Conservation (phyloP, 2,888 invertebrate genomes). For the Eremobia ochroleuca region DNA sequence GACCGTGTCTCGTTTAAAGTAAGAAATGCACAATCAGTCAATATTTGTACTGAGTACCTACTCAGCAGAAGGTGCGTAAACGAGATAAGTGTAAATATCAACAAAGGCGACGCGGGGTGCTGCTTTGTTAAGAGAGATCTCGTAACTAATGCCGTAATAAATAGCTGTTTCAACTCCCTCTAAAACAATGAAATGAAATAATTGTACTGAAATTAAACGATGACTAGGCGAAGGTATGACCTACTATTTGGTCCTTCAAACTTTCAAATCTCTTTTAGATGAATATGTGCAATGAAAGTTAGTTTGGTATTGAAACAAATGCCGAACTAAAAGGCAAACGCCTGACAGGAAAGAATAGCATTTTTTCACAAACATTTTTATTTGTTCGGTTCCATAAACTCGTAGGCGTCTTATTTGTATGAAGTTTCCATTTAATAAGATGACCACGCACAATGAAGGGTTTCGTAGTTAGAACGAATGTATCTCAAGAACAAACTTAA, state of each 20-base stretch:
- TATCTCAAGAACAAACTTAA: too few species aligned
- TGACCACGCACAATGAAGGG: too few species aligned
- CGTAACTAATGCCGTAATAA: background rate
- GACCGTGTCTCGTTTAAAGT: background rate
- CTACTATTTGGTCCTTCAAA: too few species aligned
- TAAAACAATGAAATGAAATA: background rate
- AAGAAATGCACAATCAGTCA: slow-evolving; percentile 21
- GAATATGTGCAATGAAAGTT: background rate
- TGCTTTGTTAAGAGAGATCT: slow-evolving; percentile 3
- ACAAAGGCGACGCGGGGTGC: slow-evolving; percentile 28
- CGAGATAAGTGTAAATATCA: slow-evolving; percentile 24
- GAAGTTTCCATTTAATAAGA: background rate
- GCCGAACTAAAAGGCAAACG: slow-evolving; percentile 6
- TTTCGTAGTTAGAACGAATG: too few species aligned
- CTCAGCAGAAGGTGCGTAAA: slow-evolving; percentile 26
- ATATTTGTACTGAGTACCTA: slow-evolving; percentile 35
- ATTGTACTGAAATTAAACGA: background rate
- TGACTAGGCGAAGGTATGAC: background rate
- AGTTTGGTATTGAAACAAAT: background rate
- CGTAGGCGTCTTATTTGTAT: slow-evolving; percentile 30
- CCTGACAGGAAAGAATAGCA: slow-evolving; percentile 20
- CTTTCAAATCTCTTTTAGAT: background rate
- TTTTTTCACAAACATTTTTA: slow-evolving; percentile 7
- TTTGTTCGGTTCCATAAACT: background rate
- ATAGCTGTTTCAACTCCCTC: background rate